Evolutionary conservation across 2,888 invertebrate species (phyloP).

Genomic region (Itoplectis maculator): DNA sequence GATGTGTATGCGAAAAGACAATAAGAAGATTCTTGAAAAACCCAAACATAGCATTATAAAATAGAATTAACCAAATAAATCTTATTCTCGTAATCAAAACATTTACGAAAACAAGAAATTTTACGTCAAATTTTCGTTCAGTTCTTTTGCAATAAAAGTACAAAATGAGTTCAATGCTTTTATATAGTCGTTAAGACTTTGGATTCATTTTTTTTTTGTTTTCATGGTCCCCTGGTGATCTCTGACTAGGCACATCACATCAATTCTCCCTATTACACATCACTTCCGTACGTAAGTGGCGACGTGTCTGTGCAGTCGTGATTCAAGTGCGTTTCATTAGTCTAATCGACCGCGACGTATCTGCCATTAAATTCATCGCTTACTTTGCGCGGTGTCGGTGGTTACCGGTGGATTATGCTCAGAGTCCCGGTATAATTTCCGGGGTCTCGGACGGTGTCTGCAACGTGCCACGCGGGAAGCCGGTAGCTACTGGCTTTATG

Average conservation of each 20-base stretch:
- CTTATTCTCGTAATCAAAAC: not conserved
- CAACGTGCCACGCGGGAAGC: conserved; percentile 6
- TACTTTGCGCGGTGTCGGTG: conserved; percentile 21
- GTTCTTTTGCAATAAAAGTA: not conserved
- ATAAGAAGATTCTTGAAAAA: not conserved
- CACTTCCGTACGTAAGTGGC: conserved; percentile 1
- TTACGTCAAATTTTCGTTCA: too few relatives aligned
- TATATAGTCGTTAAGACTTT: not conserved
- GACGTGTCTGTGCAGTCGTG: conserved; percentile 7
- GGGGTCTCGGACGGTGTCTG: conserved; percentile 28
- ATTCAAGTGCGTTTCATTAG: conserved; percentile 22
- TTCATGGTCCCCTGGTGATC: not conserved
- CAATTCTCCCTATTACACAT: not conserved
- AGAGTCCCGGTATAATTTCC: conserved; percentile 26
- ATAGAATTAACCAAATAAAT: not conserved
- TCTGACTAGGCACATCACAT: not conserved
- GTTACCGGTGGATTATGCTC: conserved; percentile 14
- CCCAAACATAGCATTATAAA: not conserved
- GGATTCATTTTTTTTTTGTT: not conserved
- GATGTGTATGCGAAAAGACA: too few relatives aligned
- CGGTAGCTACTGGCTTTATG: conserved; percentile 13
- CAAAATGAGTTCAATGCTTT: not conserved
- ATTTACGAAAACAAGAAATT: not conserved
- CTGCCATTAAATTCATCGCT: conserved; percentile 29
- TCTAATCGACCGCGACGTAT: conserved; percentile 26